These are phyloP conservation scores for Agapornis canus DNA, from an alignment of 2,797 vertebrate genomes.

Conservation along the genomic window DNA sequence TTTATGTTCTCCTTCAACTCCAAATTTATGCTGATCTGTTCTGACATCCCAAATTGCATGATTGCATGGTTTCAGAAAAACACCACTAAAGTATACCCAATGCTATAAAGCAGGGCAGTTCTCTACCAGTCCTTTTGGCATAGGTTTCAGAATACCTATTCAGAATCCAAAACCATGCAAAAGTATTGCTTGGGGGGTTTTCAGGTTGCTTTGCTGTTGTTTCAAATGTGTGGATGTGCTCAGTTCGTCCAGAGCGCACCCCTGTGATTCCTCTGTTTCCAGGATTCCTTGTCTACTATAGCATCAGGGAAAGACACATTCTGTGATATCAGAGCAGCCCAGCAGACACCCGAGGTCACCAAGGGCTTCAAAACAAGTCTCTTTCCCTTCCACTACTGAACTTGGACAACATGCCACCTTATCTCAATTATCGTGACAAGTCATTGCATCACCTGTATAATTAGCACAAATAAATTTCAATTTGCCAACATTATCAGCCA, in stretches of 20 bases:
- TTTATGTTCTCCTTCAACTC: neutral
- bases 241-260: fast-evolving
- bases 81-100: neutral
- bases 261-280: fast-evolving
- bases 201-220: neutral
- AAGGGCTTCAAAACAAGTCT: neutral
- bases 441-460: neutral
- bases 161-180: neutral
- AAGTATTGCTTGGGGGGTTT: neutral
- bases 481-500: neutral
- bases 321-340: neutral
- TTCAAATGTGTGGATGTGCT: neutral
- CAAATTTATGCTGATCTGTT: slow-evolving; percentile 20
- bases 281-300: neutral
- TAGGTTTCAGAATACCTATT: neutral
- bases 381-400: neutral
- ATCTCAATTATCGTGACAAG: neutral
- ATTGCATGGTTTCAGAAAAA: neutral
- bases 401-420: neutral
- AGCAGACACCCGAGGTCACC: neutral
- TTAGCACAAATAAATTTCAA: neutral
- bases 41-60: slow-evolving; percentile 34
- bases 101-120: neutral
- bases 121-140: neutral
- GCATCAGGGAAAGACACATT: neutral